Evolutionary conservation across 2,888 invertebrate species (phyloP).

Genomic region (Dexiosoma caninum): DNA sequence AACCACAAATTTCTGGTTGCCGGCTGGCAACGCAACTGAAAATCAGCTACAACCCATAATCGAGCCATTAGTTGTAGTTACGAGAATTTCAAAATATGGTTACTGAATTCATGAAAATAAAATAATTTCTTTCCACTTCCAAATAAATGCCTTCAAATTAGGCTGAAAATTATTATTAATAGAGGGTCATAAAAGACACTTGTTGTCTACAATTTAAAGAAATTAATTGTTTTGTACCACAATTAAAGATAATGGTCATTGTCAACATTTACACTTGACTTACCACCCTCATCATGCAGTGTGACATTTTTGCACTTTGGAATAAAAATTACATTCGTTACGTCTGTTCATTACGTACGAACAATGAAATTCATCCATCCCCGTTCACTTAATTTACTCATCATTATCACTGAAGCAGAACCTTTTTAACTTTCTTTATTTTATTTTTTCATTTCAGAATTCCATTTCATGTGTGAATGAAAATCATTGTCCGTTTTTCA

Average conservation of each 20-base stretch:
- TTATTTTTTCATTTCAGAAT: not conserved
- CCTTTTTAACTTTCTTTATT: conserved; percentile 33
- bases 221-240: conserved; percentile 62
- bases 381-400: conserved; percentile 51
- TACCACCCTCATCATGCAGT: conserved; percentile 33
- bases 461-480: conserved; percentile 12
- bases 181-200: conserved; percentile 57
- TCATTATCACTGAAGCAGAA: conserved; percentile 59
- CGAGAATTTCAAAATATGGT: no score
- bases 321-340: conserved; percentile 43
- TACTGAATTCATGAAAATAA: not conserved
- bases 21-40: no score
- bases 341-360: conserved; percentile 32
- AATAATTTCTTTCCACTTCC: not conserved
- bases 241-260: conserved; percentile 60
- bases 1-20: no score
- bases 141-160: not conserved
- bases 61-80: not conserved
- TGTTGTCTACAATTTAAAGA: conserved; percentile 46
- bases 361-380: not conserved
- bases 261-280: conserved; percentile 63
- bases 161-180: conserved; percentile 36
- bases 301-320: conserved; percentile 34
- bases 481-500: conserved; percentile 47
- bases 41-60: not conserved